Percentiles rank a stretch among this genome's conserved stretches.
These are phyloP conservation scores for Glyptemys insculpta DNA, from an alignment of 2,797 vertebrate genomes.

Conservation along the genomic window DNA sequence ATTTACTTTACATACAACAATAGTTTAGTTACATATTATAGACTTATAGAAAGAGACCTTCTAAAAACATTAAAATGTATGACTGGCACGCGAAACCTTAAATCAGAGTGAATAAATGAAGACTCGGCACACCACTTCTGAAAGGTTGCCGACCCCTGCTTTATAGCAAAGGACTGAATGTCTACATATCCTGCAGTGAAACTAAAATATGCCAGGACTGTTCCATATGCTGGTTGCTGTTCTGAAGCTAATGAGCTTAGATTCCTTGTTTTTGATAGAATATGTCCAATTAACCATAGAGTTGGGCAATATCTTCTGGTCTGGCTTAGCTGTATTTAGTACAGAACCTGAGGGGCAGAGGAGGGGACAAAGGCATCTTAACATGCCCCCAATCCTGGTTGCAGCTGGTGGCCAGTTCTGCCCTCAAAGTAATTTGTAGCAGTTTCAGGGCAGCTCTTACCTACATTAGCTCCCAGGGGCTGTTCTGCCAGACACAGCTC, in stretches of 20 bases:
- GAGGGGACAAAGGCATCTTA: not conserved
- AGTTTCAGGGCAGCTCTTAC: constrained; percentile 28
- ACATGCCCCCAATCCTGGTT: constrained; percentile 6
- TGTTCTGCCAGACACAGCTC: constrained; percentile 47
- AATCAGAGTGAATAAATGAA: too few species aligned
- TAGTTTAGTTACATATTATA: too few species aligned
- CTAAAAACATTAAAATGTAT: too few species aligned
- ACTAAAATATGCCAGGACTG: not conserved
- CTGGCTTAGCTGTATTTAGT: not conserved
- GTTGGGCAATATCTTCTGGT: not conserved
- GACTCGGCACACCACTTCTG: too few species aligned
- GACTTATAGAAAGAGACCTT: too few species aligned
- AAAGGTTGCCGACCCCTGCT: too few species aligned
- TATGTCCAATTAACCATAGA: not conserved
- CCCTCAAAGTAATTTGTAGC: constrained; percentile 53
- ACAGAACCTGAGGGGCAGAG: not conserved
- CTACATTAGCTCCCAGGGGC: constrained; percentile 28
- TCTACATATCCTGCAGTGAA: not conserved
- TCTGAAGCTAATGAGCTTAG: not conserved
- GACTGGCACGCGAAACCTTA: too few species aligned
- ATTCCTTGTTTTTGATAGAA: not conserved
- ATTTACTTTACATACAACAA: too few species aligned
- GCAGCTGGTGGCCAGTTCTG: not conserved
- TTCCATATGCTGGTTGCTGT: not conserved
- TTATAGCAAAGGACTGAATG: not conserved